Evolutionary conservation across 2,888 invertebrate species (phyloP), one percentile per base, ranked within the genome.

Genomic region (Lypha dubia): DNA sequence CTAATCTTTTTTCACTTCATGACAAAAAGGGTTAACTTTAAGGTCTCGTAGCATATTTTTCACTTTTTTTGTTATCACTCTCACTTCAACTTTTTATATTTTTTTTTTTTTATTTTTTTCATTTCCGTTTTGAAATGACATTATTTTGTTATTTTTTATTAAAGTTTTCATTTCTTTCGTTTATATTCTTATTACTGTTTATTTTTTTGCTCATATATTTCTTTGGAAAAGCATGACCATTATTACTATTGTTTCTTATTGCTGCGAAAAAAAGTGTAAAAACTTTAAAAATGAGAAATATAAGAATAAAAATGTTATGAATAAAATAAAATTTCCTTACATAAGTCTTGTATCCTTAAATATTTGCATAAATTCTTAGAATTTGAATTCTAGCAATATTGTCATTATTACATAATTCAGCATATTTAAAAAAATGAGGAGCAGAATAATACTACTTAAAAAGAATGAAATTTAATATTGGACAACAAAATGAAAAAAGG

Each of bases 241-340:
- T 81, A 44, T 84, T 70, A 49, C 75, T 75, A 75, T 75, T 56
- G 46, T 74, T 80, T 75, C 13, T 67, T 65, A 60, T 44, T 70
- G 56, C 49, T 46, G 11, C 28, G 67, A 38, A 62, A 46, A 62
- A 46, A 75, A 75, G 20, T 44, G 56, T 70, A 65, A 76, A 46
- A 67, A 41, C 6, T 22, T 41, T 62, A 5, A 3, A 63, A 28
- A 62, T n/a, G 5, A 22, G 24, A 8, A 49, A 32, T 13, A 32
- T 0, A 51, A 38, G 60, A 60, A 15, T 38, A 7, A 20, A 46
- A 58, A 53, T 58, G 24, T 68, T 81, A 79, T 81, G 77, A 79
- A 74, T 74, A 77, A 81, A 70, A 81, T 84, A 70, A 77, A 84
- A 84, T 81, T 77, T 81, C 81, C 81, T 84, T 80, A 81, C 74